Conservation (phyloP, 2,888 invertebrate species). For the Slavum lentiscoides region DNA sequence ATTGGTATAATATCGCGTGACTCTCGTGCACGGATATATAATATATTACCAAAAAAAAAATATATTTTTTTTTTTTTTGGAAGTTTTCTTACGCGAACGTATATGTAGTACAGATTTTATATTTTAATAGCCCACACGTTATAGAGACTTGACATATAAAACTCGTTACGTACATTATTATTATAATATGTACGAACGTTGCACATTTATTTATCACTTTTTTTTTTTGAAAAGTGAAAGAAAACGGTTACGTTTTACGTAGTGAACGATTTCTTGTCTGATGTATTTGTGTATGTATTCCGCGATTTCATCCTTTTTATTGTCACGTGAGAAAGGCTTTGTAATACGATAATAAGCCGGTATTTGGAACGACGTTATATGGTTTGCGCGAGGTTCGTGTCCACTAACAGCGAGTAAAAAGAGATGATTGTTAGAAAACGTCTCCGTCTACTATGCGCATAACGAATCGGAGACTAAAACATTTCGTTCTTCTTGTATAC, state of each 20-base stretch:
- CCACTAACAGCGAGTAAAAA: no score
- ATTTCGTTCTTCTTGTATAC: no score
- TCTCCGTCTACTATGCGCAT: no score
- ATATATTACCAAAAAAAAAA: not conserved
- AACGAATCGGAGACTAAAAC: no score
- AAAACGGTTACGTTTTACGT: not conserved
- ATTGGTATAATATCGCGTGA: no score
- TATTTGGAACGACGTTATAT: not conserved
- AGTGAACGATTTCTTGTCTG: not conserved
- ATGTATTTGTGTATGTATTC: not conserved
- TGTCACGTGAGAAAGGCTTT: not conserved
- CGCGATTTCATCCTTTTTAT: not conserved
- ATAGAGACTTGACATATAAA: not conserved
- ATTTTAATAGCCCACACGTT: conserved; percentile 14
- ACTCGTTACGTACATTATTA: not conserved
- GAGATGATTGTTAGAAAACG: no score
- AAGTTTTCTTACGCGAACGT: not conserved
- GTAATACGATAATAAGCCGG: not conserved
- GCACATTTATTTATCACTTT: conserved; percentile 5
- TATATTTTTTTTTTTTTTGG: not conserved
- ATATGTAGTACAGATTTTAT: not conserved
- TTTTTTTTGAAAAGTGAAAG: not conserved
- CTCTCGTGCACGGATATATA: no score
- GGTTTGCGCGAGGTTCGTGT: no score
- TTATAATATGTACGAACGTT: not conserved